Evolutionary conservation across 2,113 vertebrate genomes (phyloP), one percentile per base, ranked within the genome.

Genomic region (Strix aluco): DNA sequence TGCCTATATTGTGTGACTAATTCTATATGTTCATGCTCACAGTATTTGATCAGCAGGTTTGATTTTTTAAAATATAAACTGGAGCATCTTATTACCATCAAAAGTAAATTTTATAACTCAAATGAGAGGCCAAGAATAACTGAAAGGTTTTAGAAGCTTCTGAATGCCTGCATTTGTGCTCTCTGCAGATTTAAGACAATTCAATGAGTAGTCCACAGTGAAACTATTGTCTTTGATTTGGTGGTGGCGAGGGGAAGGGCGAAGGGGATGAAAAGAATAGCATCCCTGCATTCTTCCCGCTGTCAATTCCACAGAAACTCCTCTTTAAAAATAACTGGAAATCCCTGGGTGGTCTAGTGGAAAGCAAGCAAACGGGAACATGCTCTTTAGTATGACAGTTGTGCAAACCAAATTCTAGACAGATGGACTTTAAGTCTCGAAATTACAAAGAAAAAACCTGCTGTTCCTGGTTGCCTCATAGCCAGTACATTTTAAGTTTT

Each of bases 371-470:
- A 97, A 92, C 94, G 75, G 84, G 38, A 46, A 73, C 15, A 59
- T 27, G 36, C 18, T 59, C 81, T 86, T 86, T 51, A 59, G 86
- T n/a, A 61, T 65, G 69, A 91, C 72, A 91, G 85, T 67, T 93
- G 75, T 92, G 88, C 84, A 96, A 96, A 87, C 88, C 61, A 95
- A 97, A 93, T 97, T 96, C 94, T 92, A 87, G 96, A 97, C 98
- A 99, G 98, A 98, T 98, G 98, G 98, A 98, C 97, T 94, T 98
- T 97, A 98, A 97, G 97, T 91, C 96, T 88, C 67, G 49, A 92
- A 95, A 96, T 96, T 97, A 96, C 65, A 83, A 96, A 93, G 92
- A 97, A 98, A 93, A 97, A 97, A 95, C 38, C 73, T 95, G 96
- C 78, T 90, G 52, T 86, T 88, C 55, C 58, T 94, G 25, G 89